Conservation (phyloP, 1,140 invertebrate species). For the Zaprionus lachaisei region DNA sequence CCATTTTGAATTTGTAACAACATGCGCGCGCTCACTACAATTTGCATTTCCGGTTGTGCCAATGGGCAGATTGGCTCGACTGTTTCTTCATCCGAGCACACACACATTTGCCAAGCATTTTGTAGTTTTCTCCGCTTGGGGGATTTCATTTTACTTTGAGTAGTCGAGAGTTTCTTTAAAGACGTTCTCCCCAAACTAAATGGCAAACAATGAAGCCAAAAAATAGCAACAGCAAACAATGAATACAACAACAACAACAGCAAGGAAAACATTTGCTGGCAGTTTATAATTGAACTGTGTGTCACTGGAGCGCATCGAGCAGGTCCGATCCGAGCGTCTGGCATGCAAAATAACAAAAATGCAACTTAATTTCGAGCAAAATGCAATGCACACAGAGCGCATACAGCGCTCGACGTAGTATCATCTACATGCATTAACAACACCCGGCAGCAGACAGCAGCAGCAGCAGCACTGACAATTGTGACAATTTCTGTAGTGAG, state of each 20-base stretch:
- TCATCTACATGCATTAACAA: conserved; percentile 43
- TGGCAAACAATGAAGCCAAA: conserved; percentile 35
- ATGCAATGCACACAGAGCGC: background rate
- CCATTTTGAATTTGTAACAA: conserved; percentile 81
- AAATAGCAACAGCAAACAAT: conserved; percentile 39
- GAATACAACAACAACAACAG: conserved; percentile 1
- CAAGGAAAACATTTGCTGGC: conserved; percentile 54
- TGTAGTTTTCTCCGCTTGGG: conserved; percentile 45
- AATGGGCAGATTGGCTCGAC: conserved; percentile 52
- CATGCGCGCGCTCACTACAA: conserved; percentile 73
- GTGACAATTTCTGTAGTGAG: conserved; percentile 58
- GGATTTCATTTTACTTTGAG: conserved; percentile 70
- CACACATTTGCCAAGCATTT: conserved; percentile 40
- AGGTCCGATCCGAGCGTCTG: conserved; percentile 26
- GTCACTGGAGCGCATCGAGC: conserved; percentile 67
- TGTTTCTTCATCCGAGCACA: conserved; percentile 13
- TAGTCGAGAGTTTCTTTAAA: conserved; percentile 55
- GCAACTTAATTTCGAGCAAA: conserved; percentile 64
- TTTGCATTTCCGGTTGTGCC: conserved; percentile 79
- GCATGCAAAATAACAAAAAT: conserved; percentile 69
- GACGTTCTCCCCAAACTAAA: conserved; percentile 24
- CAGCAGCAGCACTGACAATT: conserved; percentile 29
- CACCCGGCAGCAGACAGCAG: conserved; percentile 13
- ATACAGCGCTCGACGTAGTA: conserved; percentile 9
- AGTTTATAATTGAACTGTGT: conserved; percentile 79